A percentile compares a stretch with the other conserved stretches of the same genome.
phyloP scores from a whole-genome alignment of 2,797 vertebrate species.

The Bovichtus variegatus region DNA sequence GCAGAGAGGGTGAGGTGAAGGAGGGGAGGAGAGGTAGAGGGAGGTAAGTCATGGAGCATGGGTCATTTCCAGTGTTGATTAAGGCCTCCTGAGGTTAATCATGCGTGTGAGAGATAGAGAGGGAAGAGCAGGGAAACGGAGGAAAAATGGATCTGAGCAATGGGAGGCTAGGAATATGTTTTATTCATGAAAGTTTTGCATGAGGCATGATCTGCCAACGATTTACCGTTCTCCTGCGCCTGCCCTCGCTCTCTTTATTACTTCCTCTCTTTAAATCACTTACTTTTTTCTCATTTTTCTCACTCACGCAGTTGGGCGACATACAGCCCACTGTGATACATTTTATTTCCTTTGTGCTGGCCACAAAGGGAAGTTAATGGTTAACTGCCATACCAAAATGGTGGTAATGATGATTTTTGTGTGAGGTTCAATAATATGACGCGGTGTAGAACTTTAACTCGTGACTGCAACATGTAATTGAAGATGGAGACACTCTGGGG shows the following conservation, averaged over 20 bases:
- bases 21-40: constrained; percentile 50
- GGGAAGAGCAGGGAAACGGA: constrained; percentile 66
- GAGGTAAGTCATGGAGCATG: constrained; percentile 77
- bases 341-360: constrained; percentile 63
- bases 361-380: constrained; percentile 63
- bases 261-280: constrained; percentile 78
- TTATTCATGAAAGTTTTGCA: constrained; percentile 87
- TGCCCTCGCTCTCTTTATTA: constrained; percentile 75
- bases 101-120: constrained; percentile 79
- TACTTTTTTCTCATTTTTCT: constrained; percentile 74
- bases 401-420: constrained; percentile 26
- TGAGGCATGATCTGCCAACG: constrained; percentile 85
- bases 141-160: constrained; percentile 79
- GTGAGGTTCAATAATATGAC: constrained; percentile 36
- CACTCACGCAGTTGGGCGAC: constrained; percentile 49
- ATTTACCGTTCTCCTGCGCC: constrained; percentile 76
- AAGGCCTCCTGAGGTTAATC: constrained; percentile 85
- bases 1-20: constrained; percentile 60
- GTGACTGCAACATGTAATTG: constrained; percentile 41
- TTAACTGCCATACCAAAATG: constrained; percentile 42
- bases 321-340: constrained; percentile 47
- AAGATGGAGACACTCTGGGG: constrained; percentile 27
- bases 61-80: constrained; percentile 87
- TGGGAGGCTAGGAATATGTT: constrained; percentile 81
- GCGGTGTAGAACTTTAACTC: constrained; percentile 36